Percentiles rank a stretch among this genome's conserved stretches.
Evolutionary conservation across 1,140 invertebrate species (phyloP).

Genomic region (Oreohelix idahoensis): DNA sequence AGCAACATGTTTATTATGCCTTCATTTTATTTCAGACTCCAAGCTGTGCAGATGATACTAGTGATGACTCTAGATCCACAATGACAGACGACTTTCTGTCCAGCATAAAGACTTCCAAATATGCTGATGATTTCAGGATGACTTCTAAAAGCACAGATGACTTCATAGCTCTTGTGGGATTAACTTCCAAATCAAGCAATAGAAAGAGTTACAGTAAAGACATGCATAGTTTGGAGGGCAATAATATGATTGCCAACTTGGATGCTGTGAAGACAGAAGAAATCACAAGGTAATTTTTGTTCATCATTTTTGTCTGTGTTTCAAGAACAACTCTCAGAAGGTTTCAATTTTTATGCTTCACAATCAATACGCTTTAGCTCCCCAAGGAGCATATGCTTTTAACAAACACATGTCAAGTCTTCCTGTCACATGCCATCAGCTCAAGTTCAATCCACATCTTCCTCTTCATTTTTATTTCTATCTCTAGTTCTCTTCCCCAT

Average conservation of each 20-base stretch:
- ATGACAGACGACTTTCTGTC: slow-evolving; percentile 6
- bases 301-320: no score
- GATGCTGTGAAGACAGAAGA: not conserved
- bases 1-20: no score
- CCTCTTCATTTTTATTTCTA: no score
- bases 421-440: no score
- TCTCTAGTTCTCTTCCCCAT: no score
- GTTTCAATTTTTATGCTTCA: no score
- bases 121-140: not conserved
- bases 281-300: not conserved
- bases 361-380: no score
- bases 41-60: not conserved
- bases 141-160: slow-evolving; percentile 7
- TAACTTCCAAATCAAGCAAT: not conserved
- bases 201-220: not conserved
- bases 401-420: no score
- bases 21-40: not conserved
- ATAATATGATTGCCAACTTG: not conserved
- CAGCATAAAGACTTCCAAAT: not conserved
- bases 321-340: no score
- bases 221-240: not conserved
- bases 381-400: no score
- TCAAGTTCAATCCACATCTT: no score
- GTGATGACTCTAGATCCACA: not conserved
- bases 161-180: slow-evolving; percentile 7